Evolutionary conservation across 2,888 invertebrate species (phyloP).

Genomic region (Plusia festucae): DNA sequence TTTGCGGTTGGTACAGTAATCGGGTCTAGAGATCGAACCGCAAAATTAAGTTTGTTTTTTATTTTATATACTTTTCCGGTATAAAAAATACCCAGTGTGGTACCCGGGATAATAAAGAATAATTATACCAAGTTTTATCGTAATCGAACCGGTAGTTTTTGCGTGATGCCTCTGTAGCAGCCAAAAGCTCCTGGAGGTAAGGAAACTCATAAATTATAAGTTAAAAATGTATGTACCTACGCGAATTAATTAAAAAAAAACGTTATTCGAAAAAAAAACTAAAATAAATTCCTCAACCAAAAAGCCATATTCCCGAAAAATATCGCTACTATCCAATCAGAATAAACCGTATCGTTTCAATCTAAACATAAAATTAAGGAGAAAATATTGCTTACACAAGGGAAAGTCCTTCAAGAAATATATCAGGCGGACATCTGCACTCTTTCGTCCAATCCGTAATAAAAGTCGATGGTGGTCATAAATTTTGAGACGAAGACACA

Average conservation of each 20-base stretch:
- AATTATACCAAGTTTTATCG: too few relatives aligned
- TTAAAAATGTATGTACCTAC: too few relatives aligned
- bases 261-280: background rate
- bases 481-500: conserved; percentile 74
- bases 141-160: too few relatives aligned
- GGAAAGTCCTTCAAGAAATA: conserved; percentile 62
- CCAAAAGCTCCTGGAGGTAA: too few relatives aligned
- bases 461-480: conserved; percentile 81
- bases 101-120: too few relatives aligned
- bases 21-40: too few relatives aligned
- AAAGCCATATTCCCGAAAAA: conserved; percentile 12
- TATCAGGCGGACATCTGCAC: conserved; percentile 80
- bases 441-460: conserved; percentile 83
- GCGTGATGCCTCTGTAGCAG: too few relatives aligned
- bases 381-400: conserved; percentile 57
- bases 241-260: background rate
- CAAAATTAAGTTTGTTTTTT: too few relatives aligned
- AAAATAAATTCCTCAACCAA: conserved; percentile 20
- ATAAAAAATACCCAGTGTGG: too few relatives aligned
- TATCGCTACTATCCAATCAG: conserved; percentile 52
- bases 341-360: conserved; percentile 55
- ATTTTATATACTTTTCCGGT: too few relatives aligned
- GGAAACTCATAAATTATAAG: too few relatives aligned
- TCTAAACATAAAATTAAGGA: conserved; percentile 62
- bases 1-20: too few relatives aligned